Base-by-base conservation (phyloP, 2,888 invertebrate species). In the Polyommatus iphigenia region DNA sequence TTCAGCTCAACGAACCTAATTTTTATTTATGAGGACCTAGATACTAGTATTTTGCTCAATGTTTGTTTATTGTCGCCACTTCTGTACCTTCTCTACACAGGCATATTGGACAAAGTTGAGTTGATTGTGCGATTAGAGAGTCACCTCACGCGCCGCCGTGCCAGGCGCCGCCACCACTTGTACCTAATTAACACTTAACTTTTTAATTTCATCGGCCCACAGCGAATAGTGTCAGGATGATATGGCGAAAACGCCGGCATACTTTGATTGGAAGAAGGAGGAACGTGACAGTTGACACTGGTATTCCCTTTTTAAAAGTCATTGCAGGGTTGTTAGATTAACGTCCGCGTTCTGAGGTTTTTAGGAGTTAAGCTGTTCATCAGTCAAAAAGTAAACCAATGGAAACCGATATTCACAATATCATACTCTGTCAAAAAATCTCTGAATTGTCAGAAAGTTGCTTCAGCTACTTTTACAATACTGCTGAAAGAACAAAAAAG, bases 101-200 rank as follows among this genome's bases (percentile, higher is more conserved):
- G 81, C 84, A 82, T 83, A 84, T 85, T 83, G 85, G 85, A 83
- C 85, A 84, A 90, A 90, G 87, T 90, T 88, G 87, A 88, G 81
- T 88, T 87, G 87, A 90, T 88, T 85, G 88, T 81, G 84, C 87
- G 87, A 87, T 87, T 87, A 88, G 85, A 84, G 85, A 79, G 80
- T 76, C 79, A 80, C 76, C 78, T 80, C 82, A 79, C 84, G 81
- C 78, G 81, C 80, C 83, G 85, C 85, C 80, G 90, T 89, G 85
- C 90, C 90, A 82, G 90, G 89, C 85, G 85, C 90, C 81, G 85
- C 90, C 81, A 82, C 84, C 82, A 82, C 85, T 83, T 81, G 81
- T 80, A 79, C 81, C 86, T 86, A 89, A 90, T 90, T 90, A 87
- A 85, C 86, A 80, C 81, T 80, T 82, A 78, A 84, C 85, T 83